Evolutionary conservation across 1,140 invertebrate genomes (phyloP).

Genomic region (Orchesella cincta): DNA sequence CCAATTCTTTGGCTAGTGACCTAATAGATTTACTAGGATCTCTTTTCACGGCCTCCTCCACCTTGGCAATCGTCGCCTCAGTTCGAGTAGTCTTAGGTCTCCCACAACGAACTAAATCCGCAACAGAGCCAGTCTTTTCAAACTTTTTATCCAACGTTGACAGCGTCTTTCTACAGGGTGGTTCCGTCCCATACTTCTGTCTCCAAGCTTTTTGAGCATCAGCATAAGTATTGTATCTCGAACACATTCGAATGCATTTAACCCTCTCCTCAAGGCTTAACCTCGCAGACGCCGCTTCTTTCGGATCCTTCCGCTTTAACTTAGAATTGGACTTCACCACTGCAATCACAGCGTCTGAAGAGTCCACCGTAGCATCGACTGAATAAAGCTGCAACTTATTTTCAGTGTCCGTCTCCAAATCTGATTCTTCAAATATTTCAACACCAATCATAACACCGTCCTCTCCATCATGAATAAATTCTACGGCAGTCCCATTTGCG

Average conservation of each 20-base stretch:
- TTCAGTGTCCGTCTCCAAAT: not conserved
- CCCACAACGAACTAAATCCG: constrained; percentile 43
- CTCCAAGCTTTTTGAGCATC: constrained; percentile 45
- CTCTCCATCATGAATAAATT: not conserved
- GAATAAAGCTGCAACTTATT: not conserved
- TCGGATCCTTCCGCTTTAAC: too few species aligned
- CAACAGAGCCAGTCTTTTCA: constrained; percentile 46
- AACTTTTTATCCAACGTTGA: constrained; percentile 47
- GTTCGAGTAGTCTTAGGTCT: constrained; percentile 46
- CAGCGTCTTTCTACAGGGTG: constrained; percentile 48
- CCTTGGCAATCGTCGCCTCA: constrained; percentile 40
- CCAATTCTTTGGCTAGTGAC: constrained; percentile 42
- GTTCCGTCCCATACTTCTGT: constrained; percentile 44
- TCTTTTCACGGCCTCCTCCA: constrained; percentile 35
- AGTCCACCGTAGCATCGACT: not conserved
- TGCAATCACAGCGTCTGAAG: constrained; percentile 5
- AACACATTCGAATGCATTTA: constrained; percentile 40
- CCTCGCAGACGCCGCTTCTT: constrained; percentile 30
- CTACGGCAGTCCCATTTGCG: not conserved
- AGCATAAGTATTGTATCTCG: constrained; percentile 40
- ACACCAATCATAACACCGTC: not conserved
- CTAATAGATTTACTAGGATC: constrained; percentile 48
- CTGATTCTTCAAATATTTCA: not conserved
- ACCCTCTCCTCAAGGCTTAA: constrained; percentile 45
- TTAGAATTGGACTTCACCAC: too few species aligned